Evolutionary conservation across 2,797 vertebrate species (phyloP).

Genomic region (Gallinago nigripennis): DNA sequence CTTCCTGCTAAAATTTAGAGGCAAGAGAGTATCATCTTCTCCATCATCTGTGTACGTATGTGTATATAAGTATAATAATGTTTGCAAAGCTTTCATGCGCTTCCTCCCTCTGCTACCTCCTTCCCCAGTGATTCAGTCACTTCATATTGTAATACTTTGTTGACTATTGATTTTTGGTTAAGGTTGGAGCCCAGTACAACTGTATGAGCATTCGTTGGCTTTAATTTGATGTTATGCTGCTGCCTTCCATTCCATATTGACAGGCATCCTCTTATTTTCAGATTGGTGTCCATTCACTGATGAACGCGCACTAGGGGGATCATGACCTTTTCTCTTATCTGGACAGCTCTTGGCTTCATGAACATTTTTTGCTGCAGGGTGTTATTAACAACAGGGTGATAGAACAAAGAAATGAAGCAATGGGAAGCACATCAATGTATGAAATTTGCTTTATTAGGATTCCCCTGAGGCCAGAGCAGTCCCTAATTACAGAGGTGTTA

Average conservation of each 20-base stretch:
- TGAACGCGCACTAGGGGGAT: conserved; percentile 74
- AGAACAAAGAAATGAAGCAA: conserved; percentile 78
- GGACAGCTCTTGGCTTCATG: conserved; percentile 80
- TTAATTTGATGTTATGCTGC: conserved; percentile 76
- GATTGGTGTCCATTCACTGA: conserved; percentile 78
- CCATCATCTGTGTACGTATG: background rate
- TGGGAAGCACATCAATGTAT: conserved; percentile 69
- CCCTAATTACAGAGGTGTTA: conserved; percentile 73
- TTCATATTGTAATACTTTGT: conserved; percentile 78
- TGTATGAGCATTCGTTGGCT: conserved; percentile 76
- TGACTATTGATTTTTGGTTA: conserved; percentile 82
- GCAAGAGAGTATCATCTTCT: background rate
- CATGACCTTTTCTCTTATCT: conserved; percentile 81
- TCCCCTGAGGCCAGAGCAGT: conserved; percentile 59
- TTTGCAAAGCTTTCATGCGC: conserved; percentile 39
- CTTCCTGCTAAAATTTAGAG: background rate
- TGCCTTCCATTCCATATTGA: conserved; percentile 76
- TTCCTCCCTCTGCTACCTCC: conserved; percentile 7
- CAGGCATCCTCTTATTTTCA: conserved; percentile 77
- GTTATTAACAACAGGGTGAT: conserved; percentile 79
- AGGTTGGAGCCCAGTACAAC: conserved; percentile 71
- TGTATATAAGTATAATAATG: background rate
- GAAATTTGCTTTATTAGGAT: conserved; percentile 76
- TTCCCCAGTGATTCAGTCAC: conserved; percentile 64
- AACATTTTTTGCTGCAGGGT: conserved; percentile 83